Conservation (phyloP, 2,888 invertebrate species). For the Conistra vaccinii region DNA sequence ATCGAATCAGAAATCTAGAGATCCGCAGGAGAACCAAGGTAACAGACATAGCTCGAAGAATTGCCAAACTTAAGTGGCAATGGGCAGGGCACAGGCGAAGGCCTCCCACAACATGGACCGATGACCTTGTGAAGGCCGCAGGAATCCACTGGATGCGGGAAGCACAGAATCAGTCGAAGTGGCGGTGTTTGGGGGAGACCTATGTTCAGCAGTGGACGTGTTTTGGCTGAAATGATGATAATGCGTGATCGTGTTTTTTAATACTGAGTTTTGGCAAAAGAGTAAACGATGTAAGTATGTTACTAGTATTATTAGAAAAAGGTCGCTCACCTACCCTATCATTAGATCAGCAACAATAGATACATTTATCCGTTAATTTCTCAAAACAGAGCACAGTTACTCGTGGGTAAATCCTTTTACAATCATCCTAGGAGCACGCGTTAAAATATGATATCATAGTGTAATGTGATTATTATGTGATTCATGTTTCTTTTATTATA, state of each 20-base stretch:
- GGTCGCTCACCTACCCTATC: background rate
- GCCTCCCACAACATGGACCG: too few species aligned
- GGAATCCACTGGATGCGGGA: too few species aligned
- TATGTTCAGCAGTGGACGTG: too few species aligned
- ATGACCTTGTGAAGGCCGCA: too few species aligned
- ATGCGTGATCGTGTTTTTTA: conserved; percentile 3
- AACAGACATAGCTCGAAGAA: too few species aligned
- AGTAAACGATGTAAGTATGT: background rate
- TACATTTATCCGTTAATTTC: background rate
- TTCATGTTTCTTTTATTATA: conserved; percentile 28
- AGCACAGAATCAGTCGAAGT: too few species aligned
- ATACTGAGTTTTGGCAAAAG: background rate
- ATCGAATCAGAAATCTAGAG: too few species aligned
- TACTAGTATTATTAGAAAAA: background rate
- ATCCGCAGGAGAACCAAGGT: too few species aligned
- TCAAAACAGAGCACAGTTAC: conserved; percentile 12
- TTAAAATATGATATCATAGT: conserved; percentile 30
- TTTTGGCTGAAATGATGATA: too few species aligned
- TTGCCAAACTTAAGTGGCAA: too few species aligned
- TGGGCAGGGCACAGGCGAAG: too few species aligned
- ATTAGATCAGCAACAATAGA: conserved; percentile 3
- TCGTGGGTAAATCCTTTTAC: background rate
- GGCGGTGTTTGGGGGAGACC: too few species aligned
- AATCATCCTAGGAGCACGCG: background rate
- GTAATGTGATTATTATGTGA: conserved; percentile 30